Base-by-base conservation (phyloP, 2,797 vertebrate species). In the Linurgus olivaceus region DNA sequence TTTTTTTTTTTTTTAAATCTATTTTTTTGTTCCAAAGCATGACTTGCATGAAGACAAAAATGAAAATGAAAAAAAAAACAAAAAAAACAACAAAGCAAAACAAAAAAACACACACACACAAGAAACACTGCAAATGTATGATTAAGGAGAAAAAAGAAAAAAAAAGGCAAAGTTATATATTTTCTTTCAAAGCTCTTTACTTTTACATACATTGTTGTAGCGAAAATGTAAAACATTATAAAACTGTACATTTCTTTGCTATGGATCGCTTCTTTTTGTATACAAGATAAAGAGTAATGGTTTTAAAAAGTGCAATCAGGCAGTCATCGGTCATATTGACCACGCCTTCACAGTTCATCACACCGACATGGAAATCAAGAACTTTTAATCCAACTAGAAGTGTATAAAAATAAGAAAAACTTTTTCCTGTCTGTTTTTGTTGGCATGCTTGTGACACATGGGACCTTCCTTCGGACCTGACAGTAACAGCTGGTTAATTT, bases 191-290 rank as follows among this genome's bases (percentile, higher is more conserved):
- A 98, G 98, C 98, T 98, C 98, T 98, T 98, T 98, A 98, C 98
- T 98, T 98, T 99, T 98, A 98, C 98, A 98, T 98, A 98, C 98
- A 97, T 98, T 97, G 98, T 98, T 98, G 98, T 98, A 99, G 98
- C 98, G 98, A 98, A 97, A 98, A 98, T 98, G 98, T 98, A 97
- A 97, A 87, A 95, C 97, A 96, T 98, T 98, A 98, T 97, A 98
- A 97, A 97, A 96, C 96, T 98, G 96, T 98, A 98, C 98, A 97
- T 97, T 98, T 96, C 97, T 97, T 98, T 97, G 95, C 97, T 98
- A 97, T 96, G 97, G 96, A 97, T 98, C 96, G 98, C 95, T 97
- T 97, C 97, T 99, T 98, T 98, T 99, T 99, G 98, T 98, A 97
- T 96, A 96, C 94, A 88, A 95, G 97, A 97, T 97, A 89, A 77